Evolutionary conservation across 2,888 invertebrate species (phyloP).

Genomic region (Gortyna flavago): DNA sequence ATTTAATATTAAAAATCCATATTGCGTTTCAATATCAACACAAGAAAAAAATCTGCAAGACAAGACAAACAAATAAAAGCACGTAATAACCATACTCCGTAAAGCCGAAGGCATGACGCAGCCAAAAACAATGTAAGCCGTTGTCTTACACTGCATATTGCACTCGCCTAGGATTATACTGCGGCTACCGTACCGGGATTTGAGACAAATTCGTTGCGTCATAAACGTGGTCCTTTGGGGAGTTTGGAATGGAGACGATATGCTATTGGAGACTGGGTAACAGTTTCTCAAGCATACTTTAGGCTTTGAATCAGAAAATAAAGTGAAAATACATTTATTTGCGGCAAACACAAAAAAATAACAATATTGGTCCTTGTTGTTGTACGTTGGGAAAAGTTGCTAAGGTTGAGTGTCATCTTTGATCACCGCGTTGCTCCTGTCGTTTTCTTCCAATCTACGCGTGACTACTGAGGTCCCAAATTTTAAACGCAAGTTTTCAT

Average conservation of each 20-base stretch:
- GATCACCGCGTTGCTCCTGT: background rate
- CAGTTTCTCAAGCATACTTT: background rate
- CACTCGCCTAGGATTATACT: conserved; percentile 48
- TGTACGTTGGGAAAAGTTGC: no score
- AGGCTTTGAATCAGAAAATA: background rate
- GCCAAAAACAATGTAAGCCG: conserved; percentile 57
- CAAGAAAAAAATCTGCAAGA: conserved; percentile 26
- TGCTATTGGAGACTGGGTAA: background rate
- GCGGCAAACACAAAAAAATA: no score
- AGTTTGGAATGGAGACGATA: conserved; percentile 30
- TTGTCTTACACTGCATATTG: conserved; percentile 63
- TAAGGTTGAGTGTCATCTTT: background rate
- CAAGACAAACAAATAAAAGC: conserved; percentile 47
- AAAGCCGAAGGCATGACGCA: conserved; percentile 45
- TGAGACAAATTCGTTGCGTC: conserved; percentile 61
- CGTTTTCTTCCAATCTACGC: no score
- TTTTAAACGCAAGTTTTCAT: no score
- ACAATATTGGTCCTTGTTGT: no score
- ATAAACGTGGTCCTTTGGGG: conserved; percentile 50
- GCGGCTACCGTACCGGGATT: conserved; percentile 49
- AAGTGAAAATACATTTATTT: background rate
- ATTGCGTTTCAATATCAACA: conserved; percentile 12
- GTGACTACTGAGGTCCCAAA: no score
- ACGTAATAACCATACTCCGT: conserved; percentile 46
- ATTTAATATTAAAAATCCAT: background rate